Percentiles rank a stretch among this genome's conserved stretches.
Conservation (phyloP, 1,140 invertebrate genomes). For the Zaprionus lachaisei region DNA sequence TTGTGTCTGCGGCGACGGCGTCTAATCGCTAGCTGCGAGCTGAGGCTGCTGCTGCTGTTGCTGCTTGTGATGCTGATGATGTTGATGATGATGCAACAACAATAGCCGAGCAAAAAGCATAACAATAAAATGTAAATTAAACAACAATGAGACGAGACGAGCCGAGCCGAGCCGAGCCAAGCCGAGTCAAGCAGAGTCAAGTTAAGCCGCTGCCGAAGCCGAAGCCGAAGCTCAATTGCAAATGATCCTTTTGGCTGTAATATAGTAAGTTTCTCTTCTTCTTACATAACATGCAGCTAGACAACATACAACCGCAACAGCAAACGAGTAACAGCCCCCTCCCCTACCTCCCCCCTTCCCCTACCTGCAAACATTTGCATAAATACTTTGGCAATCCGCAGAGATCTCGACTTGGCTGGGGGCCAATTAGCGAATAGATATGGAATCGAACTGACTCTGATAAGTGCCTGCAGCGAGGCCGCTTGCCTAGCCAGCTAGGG, state of each 20-base stretch:
- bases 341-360: background rate
- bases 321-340: slow-evolving; percentile 60
- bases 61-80: slow-evolving; percentile 3
- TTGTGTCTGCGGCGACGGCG: background rate
- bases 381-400: slow-evolving; percentile 47
- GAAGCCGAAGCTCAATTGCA: slow-evolving; percentile 28
- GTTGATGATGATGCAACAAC: slow-evolving; percentile 11
- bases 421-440: slow-evolving; percentile 37
- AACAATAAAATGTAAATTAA: slow-evolving; percentile 71
- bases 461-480: slow-evolving; percentile 10
- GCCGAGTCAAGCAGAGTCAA: background rate
- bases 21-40: background rate
- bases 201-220: background rate
- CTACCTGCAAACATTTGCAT: slow-evolving; percentile 32
- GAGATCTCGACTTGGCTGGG: background rate
- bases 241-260: slow-evolving; percentile 55
- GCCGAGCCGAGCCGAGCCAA: background rate
- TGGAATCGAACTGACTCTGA: slow-evolving; percentile 20
- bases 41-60: background rate
- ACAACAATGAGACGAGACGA: slow-evolving; percentile 34
- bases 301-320: slow-evolving; percentile 9
- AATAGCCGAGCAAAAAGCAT: slow-evolving; percentile 33
- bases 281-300: slow-evolving; percentile 60
- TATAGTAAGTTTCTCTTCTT: slow-evolving; percentile 8
- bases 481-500: background rate